phyloP scores from a whole-genome alignment of 2,113 vertebrate species.

The Zosterops japonicus region DNA sequence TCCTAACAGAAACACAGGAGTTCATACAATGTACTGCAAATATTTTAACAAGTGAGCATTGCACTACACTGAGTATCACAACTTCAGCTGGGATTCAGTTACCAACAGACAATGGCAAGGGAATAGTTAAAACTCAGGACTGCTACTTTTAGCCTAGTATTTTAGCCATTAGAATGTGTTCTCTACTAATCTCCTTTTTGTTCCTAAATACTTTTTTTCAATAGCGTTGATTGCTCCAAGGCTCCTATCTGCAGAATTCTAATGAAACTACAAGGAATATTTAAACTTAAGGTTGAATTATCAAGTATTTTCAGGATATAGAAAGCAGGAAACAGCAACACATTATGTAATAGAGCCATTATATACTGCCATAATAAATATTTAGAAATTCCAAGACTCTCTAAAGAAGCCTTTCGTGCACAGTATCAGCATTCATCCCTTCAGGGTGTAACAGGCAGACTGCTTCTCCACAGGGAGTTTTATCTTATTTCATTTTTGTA shows the following conservation, averaged over 20 bases:
- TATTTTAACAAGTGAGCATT: neutral
- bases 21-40: neutral
- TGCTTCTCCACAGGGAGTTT: conserved; percentile 64
- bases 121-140: conserved; percentile 3
- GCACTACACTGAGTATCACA: neutral
- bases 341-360: conserved; percentile 67
- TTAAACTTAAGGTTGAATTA: conserved; percentile 60
- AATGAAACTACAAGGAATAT: conserved; percentile 29
- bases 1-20: neutral
- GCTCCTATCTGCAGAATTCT: conserved; percentile 13
- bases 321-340: conserved; percentile 70
- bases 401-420: conserved; percentile 67
- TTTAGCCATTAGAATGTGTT: neutral
- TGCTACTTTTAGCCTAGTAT: neutral
- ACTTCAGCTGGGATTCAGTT: neutral
- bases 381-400: conserved; percentile 71
- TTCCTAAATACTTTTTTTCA: conserved; percentile 42
- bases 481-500: conserved; percentile 74
- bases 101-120: neutral
- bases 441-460: conserved; percentile 61
- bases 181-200: conserved; percentile 9
- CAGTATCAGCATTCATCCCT: conserved; percentile 72
- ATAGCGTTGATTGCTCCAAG: conserved; percentile 36
- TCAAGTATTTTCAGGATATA: conserved; percentile 63
- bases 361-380: conserved; percentile 76